These are phyloP conservation scores for Tragelaphus strepsiceros DNA, from an alignment of 2,113 vertebrate genomes.

Conservation along the genomic window DNA sequence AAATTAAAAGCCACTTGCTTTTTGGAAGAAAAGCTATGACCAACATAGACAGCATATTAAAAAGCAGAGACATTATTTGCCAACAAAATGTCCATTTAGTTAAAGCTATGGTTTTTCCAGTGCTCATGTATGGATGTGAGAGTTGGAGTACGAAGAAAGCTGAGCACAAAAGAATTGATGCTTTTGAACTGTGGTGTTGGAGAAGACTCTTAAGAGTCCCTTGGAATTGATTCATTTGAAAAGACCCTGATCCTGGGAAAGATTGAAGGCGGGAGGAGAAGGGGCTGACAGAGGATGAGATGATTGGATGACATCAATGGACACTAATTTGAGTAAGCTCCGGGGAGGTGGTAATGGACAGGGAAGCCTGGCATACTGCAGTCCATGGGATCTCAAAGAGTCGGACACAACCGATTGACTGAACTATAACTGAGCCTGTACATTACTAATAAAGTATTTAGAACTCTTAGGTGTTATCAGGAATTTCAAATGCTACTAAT, in stretches of 20 bases:
- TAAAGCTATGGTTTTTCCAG: neutral
- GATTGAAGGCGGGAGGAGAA: neutral
- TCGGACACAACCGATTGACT: neutral
- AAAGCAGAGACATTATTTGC: neutral
- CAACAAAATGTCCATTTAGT: neutral
- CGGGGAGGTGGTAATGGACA: neutral
- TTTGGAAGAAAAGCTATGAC: neutral
- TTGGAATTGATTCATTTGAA: neutral
- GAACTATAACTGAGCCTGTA: neutral
- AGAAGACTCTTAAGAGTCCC: neutral
- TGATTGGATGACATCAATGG: neutral
- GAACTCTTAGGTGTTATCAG: conserved; percentile 68
- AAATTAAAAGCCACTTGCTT: neutral
- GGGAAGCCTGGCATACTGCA: neutral
- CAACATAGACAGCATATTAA: neutral
- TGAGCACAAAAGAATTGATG: neutral
- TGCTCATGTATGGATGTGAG: neutral
- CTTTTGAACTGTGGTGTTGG: neutral
- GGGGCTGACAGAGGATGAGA: neutral
- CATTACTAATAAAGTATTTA: conserved; percentile 73
- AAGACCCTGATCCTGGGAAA: neutral
- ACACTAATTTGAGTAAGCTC: neutral
- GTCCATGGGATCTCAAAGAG: neutral
- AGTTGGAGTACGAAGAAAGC: neutral
- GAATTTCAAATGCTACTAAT: conserved; percentile 72